phyloP scores from a whole-genome alignment of 2,113 vertebrate genomes.

The Protobothrops flavoviridis region DNA sequence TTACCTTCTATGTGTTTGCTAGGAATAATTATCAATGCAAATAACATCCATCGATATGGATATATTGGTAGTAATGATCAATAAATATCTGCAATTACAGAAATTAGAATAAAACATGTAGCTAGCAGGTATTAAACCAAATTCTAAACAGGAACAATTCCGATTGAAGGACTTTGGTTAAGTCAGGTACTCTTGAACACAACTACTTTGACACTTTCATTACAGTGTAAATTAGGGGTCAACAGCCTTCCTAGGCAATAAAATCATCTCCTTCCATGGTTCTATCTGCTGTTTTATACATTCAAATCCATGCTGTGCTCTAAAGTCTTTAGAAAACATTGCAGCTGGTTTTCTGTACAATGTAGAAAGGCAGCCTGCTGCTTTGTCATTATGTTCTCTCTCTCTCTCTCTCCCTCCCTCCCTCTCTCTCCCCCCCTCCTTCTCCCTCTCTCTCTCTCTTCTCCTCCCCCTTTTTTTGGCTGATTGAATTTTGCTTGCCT shows the following conservation, averaged over 20 bases:
- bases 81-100: background rate
- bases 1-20: background rate
- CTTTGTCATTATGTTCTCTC: conserved; percentile 5
- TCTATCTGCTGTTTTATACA: background rate
- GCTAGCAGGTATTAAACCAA: background rate
- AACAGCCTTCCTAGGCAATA: background rate
- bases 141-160: background rate
- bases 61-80: background rate
- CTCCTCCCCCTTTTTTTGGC: background rate
- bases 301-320: background rate
- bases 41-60: background rate
- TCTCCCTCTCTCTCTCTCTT: too few species aligned
- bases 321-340: conserved; percentile 12
- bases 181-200: background rate
- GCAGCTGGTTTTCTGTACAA: conserved; percentile 25
- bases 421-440: background rate
- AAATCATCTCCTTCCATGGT: background rate
- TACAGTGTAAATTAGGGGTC: background rate
- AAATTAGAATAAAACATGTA: background rate
- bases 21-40: background rate
- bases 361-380: background rate
- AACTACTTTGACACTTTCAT: background rate
- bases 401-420: background rate
- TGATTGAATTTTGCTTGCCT: conserved; percentile 22
- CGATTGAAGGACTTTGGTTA: background rate